Evolutionary conservation across 2,797 vertebrate species (phyloP).

Genomic region (Tenualosa ilisha): DNA sequence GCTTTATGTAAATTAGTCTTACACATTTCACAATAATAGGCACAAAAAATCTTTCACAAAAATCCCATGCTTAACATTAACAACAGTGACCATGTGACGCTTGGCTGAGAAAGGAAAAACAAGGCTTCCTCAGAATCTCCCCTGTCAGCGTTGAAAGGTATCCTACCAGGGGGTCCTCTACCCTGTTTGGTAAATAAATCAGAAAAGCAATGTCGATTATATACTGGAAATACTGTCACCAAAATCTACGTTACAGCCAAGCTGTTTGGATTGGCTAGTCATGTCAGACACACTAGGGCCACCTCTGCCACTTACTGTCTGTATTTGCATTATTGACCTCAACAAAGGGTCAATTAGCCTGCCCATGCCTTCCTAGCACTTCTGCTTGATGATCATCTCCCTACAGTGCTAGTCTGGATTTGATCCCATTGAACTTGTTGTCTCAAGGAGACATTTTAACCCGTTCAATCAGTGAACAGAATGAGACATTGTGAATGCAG

Average conservation of each 20-base stretch:
- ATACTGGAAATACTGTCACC: neutral
- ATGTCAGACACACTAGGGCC: neutral
- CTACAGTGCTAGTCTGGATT: no score
- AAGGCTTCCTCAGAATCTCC: slow-evolving; percentile 62
- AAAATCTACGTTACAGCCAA: neutral
- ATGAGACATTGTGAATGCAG: no score
- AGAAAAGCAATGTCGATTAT: neutral
- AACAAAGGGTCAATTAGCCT: neutral
- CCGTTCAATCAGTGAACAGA: no score
- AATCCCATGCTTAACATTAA: slow-evolving; percentile 55
- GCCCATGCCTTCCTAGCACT: no score
- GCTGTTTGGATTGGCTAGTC: no score
- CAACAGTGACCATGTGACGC: slow-evolving; percentile 62
- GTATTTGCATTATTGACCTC: neutral
- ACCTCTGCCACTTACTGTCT: neutral
- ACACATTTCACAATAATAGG: slow-evolving; percentile 54
- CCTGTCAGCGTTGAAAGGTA: slow-evolving; percentile 66
- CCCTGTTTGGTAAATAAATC: neutral
- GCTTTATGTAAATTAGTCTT: slow-evolving; percentile 60
- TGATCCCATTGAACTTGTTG: no score
- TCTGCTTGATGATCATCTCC: no score
- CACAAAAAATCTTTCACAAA: no score
- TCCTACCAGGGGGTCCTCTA: slow-evolving; percentile 73
- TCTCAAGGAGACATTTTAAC: no score
- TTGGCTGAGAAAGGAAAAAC: slow-evolving; percentile 58